phyloP scores from a whole-genome alignment of 2,888 invertebrate species.

The Smittia sp. region DNA sequence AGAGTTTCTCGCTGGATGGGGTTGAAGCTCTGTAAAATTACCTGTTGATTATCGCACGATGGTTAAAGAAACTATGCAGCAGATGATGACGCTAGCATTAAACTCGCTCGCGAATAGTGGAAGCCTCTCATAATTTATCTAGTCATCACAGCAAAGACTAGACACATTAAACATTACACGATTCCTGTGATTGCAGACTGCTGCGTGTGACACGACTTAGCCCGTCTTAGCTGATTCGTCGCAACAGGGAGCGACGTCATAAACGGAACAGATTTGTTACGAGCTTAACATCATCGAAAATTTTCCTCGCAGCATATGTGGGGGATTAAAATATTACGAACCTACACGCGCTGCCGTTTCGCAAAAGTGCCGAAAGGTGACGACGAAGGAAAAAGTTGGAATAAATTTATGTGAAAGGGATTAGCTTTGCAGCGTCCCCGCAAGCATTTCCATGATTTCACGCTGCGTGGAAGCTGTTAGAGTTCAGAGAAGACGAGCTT shows the following conservation, averaged over 20 bases:
- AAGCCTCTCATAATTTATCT: background rate
- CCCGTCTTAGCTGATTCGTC: background rate
- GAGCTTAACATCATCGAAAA: background rate
- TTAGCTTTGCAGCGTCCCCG: background rate
- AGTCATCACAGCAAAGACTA: too few relatives aligned
- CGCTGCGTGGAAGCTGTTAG: conserved; percentile 12
- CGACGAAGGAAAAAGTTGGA: conserved; percentile 1
- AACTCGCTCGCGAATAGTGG: background rate
- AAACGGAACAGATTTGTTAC: too few relatives aligned
- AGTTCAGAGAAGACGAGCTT: conserved; percentile 16
- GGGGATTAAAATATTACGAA: conserved; percentile 35
- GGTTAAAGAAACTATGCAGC: background rate
- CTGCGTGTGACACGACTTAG: background rate
- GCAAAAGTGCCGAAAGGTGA: conserved; percentile 13
- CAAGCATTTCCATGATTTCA: background rate
- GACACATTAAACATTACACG: background rate
- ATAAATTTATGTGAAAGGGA: conserved; percentile 8
- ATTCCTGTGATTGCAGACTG: background rate
- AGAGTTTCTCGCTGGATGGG: background rate
- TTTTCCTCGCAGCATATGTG: background rate
- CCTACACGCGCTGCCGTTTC: background rate
- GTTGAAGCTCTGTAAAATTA: background rate
- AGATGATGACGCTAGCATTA: background rate
- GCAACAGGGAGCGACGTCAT: too few relatives aligned
- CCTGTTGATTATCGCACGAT: background rate